phyloP scores from a whole-genome alignment of 2,113 vertebrate genomes.

The Sorex araneus region DNA sequence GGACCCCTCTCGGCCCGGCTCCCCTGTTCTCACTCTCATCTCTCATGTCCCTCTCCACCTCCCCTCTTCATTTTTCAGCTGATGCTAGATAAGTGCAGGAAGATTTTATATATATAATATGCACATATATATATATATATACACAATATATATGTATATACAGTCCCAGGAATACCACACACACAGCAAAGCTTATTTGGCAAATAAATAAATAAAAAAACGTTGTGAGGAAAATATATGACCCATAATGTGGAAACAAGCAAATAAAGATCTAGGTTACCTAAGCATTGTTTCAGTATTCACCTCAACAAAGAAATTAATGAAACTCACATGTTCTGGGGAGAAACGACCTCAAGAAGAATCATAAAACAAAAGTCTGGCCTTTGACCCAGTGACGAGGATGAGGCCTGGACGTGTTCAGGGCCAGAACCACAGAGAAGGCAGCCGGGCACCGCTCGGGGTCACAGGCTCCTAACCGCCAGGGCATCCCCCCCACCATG shows the following conservation, averaged over 20 bases:
- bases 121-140: too few relatives aligned
- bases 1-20: background rate
- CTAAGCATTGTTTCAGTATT: constrained; percentile 39
- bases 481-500: background rate
- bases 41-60: background rate
- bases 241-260: background rate
- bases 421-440: background rate
- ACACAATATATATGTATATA: background rate
- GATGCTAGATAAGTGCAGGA: background rate
- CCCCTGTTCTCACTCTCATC: background rate
- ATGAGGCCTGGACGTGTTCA: background rate
- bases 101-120: too few relatives aligned
- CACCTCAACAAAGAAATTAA: constrained; percentile 43
- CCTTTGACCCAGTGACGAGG: background rate
- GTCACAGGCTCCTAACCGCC: too few relatives aligned
- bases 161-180: background rate
- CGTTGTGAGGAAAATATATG: too few relatives aligned
- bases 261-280: background rate
- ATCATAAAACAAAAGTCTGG: background rate
- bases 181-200: background rate
- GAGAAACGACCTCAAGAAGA: constrained; percentile 30
- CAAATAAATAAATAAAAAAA: background rate
- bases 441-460: background rate
- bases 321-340: constrained; percentile 12
- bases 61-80: background rate